Percentiles rank a stretch among this genome's conserved stretches.
These are phyloP conservation scores for Orthonyx spaldingii DNA, from an alignment of 2,113 vertebrate genomes.

Conservation along the genomic window DNA sequence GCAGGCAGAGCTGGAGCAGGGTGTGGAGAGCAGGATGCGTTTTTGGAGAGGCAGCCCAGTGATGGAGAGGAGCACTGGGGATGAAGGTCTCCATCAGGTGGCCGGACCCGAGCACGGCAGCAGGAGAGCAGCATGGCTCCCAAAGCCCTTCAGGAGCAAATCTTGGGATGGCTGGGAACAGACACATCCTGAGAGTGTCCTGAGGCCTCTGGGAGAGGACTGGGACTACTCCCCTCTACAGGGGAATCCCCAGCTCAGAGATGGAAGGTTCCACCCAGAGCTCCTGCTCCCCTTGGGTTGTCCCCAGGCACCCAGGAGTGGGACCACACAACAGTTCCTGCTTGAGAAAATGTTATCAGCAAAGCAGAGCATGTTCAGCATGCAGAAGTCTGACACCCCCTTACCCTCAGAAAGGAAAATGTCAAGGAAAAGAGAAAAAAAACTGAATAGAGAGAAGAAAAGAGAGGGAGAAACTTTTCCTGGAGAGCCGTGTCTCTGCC, in stretches of 20 bases:
- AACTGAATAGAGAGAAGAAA: background rate
- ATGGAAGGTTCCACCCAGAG: background rate
- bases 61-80: background rate
- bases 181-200: background rate
- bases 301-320: background rate
- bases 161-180: background rate
- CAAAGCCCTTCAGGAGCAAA: background rate
- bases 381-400: background rate
- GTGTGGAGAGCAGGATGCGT: background rate
- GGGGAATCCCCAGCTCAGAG: background rate
- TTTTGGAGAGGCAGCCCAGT: background rate
- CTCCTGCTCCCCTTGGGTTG: background rate
- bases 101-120: constrained; percentile 9
- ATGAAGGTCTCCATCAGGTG: constrained; percentile 53
- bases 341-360: background rate
- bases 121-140: background rate
- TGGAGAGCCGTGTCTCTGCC: background rate
- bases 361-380: background rate
- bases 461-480: background rate
- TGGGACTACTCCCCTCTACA: background rate
- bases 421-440: background rate
- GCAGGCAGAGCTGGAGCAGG: background rate
- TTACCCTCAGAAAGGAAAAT: background rate
- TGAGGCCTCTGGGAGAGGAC: background rate
- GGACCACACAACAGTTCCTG: background rate